Evolutionary conservation across 2,113 vertebrate genomes (phyloP).

Genomic region (Myotis brandtii): DNA sequence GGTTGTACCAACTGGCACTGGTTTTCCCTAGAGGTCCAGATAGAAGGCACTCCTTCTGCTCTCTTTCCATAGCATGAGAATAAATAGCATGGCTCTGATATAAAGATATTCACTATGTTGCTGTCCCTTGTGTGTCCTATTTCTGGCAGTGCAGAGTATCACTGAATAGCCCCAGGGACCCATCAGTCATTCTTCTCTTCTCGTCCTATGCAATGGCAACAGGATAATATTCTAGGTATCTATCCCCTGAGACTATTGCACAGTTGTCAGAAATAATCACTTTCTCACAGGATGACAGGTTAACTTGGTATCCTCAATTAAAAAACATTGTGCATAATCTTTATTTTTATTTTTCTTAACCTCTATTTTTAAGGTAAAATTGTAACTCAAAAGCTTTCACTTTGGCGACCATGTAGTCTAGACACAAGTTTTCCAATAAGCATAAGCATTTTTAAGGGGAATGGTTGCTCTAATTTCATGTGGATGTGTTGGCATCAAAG

Average conservation of each 20-base stretch:
- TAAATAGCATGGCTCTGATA: neutral
- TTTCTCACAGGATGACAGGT: neutral
- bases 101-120: neutral
- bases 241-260: neutral
- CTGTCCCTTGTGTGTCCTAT: neutral
- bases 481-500: neutral
- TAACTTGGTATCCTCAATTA: neutral
- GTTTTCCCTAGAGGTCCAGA: neutral
- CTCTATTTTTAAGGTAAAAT: neutral
- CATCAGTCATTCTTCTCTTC: constrained; percentile 9
- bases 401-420: neutral
- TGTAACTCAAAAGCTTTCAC: neutral
- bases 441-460: neutral
- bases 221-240: constrained; percentile 32
- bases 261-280: constrained; percentile 11
- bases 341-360: constrained; percentile 17
- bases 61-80: neutral
- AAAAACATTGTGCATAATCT: neutral
- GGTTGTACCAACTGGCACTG: neutral
- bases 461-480: neutral
- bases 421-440: neutral
- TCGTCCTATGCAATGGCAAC: neutral
- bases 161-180: neutral
- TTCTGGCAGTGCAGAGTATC: constrained; percentile 33
- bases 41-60: neutral